Evolutionary conservation across 2,888 invertebrate genomes (phyloP).

Genomic region (Dione juno): DNA sequence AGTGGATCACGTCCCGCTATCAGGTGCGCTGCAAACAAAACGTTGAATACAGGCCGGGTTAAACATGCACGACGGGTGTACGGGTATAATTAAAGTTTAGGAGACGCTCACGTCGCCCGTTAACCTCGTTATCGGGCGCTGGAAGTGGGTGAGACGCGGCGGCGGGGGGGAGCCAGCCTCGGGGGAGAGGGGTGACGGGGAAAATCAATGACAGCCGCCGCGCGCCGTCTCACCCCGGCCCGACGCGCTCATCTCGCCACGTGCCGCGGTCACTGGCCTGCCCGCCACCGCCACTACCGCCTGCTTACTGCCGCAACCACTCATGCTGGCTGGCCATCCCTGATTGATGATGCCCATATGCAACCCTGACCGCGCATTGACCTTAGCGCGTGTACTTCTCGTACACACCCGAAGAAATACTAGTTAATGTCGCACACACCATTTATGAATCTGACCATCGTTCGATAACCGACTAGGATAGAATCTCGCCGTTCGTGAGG

Average conservation of each 20-base stretch:
- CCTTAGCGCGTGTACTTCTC: not conserved
- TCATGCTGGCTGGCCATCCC: too few relatives aligned
- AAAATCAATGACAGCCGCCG: constrained; percentile 84
- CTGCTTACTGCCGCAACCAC: constrained; percentile 49
- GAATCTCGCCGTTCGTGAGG: constrained; percentile 59
- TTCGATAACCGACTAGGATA: constrained; percentile 54
- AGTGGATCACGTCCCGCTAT: constrained; percentile 72
- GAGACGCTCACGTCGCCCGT: constrained; percentile 84
- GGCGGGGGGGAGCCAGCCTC: constrained; percentile 71
- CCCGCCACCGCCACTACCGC: constrained; percentile 56
- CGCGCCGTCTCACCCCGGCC: constrained; percentile 81
- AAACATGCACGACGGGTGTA: constrained; percentile 83
- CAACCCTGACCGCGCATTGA: constrained; percentile 43
- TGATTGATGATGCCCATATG: constrained; percentile 43
- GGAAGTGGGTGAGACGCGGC: constrained; percentile 83
- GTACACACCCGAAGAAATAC: constrained; percentile 38
- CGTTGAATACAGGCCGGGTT: constrained; percentile 79
- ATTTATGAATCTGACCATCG: constrained; percentile 46
- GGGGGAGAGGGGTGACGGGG: constrained; percentile 74
- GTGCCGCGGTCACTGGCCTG: constrained; percentile 82
- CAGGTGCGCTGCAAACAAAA: constrained; percentile 80
- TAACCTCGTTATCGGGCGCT: constrained; percentile 84
- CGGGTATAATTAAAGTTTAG: constrained; percentile 84
- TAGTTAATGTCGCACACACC: constrained; percentile 44
- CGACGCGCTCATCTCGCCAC: constrained; percentile 82